Base-by-base conservation (phyloP, 1,140 invertebrate species). In the Drosophila sucinea region DNA sequence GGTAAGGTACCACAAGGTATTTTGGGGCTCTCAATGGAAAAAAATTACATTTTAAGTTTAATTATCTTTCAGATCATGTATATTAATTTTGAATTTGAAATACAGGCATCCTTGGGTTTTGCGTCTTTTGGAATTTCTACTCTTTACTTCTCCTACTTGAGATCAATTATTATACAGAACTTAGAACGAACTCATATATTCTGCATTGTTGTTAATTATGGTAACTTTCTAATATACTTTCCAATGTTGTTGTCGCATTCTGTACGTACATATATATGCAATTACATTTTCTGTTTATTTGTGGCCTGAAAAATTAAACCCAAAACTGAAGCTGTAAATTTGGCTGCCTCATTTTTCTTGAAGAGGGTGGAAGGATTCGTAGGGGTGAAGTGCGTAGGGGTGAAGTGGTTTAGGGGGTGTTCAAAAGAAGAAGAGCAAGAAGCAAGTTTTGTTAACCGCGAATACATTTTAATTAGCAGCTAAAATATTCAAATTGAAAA, bases 381-480 rank as follows among this genome's bases (percentile, higher is more conserved):
- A 4, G 3, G 25, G 4, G 1, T 29, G 5, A 2, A 6, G 25
- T 25, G 25, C 4, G n/a, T 1, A 2, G 38, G 6, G n/a, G 25
- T 1, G 0, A 29, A n/a, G 6, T 1, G 27, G 10, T 27, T n/a
- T 38, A 7, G 44, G 32, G 5, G 5, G 30, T 4, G 17, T 64
- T 4, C 4, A 1, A 30, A 30, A 30, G 35, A 11, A 11, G 35
- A 8, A 10, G 35, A 10, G 25, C 11, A n/a, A 23, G 54, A 47
- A 38, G 67, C 71, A 71, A 79, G 83, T 83, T 86, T 87, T 86
- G 83, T 79, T 87, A 86, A 77, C 83, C 83, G 84, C 83, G 83
- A 86, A 86, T 87, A 87, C 83, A 86, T 86, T 86, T 86, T 86
- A 86, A 86, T 86, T 86, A 86, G 83, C 83, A 86, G 83, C 83